These are phyloP conservation scores for Drosophila algonquin DNA, from an alignment of 2,888 invertebrate species.

Conservation along the genomic window DNA sequence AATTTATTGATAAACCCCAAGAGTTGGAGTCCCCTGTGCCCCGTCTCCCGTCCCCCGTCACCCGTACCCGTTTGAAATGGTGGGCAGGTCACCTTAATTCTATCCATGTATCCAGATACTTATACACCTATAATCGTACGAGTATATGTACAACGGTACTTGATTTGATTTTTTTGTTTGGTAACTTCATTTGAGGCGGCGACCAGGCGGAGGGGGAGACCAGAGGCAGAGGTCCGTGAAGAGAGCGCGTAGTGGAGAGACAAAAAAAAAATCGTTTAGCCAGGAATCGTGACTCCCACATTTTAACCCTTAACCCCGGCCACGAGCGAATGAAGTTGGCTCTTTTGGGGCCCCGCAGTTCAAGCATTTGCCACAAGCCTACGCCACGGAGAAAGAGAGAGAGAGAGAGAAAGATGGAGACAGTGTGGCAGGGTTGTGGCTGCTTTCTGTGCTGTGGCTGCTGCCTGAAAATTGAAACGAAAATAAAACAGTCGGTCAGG, in stretches of 20 bases:
- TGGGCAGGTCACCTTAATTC: constrained; percentile 66
- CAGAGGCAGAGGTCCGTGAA: constrained; percentile 3
- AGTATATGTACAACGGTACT: constrained; percentile 67
- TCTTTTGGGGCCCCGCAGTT: constrained; percentile 36
- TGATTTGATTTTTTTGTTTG: constrained; percentile 67
- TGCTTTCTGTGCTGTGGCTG: constrained; percentile 60
- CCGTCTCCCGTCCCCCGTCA: not conserved
- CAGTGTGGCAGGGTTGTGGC: constrained; percentile 51
- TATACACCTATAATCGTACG: constrained; percentile 13
- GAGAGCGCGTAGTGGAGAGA: constrained; percentile 62
- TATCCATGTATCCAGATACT: constrained; percentile 42
- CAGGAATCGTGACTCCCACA: constrained; percentile 83
- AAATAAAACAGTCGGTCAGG: constrained; percentile 35
- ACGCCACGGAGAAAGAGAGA: constrained; percentile 11
- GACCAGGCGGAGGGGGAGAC: not conserved
- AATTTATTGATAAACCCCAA: constrained; percentile 78
- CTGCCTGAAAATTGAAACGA: constrained; percentile 31
- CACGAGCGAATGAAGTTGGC: constrained; percentile 77
- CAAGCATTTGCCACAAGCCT: constrained; percentile 42
- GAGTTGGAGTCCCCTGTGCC: constrained; percentile 33
- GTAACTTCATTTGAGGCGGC: constrained; percentile 77
- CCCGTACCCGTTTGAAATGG: constrained; percentile 36
- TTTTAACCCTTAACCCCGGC: constrained; percentile 83
- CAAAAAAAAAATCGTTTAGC: constrained; percentile 51
- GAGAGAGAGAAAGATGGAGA: constrained; percentile 15